Percentiles rank a stretch among this genome's conserved stretches.
Conservation (phyloP, 2,888 invertebrate genomes). For the Drosophila koepferae region DNA sequence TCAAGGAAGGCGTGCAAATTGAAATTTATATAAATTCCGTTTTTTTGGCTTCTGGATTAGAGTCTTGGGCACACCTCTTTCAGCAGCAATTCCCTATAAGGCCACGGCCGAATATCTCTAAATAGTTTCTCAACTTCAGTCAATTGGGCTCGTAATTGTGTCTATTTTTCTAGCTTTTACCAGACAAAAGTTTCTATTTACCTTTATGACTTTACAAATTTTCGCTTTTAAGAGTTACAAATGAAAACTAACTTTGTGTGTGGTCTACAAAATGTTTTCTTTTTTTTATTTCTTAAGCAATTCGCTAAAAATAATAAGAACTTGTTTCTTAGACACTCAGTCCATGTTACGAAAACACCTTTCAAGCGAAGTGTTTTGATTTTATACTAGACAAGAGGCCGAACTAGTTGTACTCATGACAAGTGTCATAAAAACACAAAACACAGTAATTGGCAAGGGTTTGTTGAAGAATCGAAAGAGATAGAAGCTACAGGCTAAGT, state of each 20-base stretch:
- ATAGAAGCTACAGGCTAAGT: not conserved
- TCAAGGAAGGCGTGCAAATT: constrained; percentile 51
- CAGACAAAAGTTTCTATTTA: constrained; percentile 43
- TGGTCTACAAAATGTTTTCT: constrained; percentile 40
- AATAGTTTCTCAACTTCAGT: constrained; percentile 20
- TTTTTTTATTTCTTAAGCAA: constrained; percentile 24
- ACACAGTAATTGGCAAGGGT: not conserved
- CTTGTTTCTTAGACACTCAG: constrained; percentile 42
- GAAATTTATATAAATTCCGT: constrained; percentile 57
- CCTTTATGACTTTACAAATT: constrained; percentile 48
- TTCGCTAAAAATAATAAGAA: constrained; percentile 40
- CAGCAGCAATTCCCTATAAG: constrained; percentile 22
- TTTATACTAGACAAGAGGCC: constrained; percentile 26
- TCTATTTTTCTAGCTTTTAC: constrained; percentile 23
- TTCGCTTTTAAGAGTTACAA: constrained; percentile 35
- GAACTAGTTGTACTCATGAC: constrained; percentile 33
- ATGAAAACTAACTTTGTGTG: constrained; percentile 48
- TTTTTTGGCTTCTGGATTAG: constrained; percentile 62
- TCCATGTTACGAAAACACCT: constrained; percentile 30
- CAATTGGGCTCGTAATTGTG: constrained; percentile 35
- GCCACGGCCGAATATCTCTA: constrained; percentile 7
- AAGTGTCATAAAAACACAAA: constrained; percentile 26
- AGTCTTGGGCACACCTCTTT: constrained; percentile 18
- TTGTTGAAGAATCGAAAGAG: not conserved
- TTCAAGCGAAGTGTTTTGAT: constrained; percentile 29